A percentile compares a stretch with the other conserved stretches of the same genome.
phyloP scores from a whole-genome alignment of 2,888 invertebrate species.

The Caenorhabditis sinica region DNA sequence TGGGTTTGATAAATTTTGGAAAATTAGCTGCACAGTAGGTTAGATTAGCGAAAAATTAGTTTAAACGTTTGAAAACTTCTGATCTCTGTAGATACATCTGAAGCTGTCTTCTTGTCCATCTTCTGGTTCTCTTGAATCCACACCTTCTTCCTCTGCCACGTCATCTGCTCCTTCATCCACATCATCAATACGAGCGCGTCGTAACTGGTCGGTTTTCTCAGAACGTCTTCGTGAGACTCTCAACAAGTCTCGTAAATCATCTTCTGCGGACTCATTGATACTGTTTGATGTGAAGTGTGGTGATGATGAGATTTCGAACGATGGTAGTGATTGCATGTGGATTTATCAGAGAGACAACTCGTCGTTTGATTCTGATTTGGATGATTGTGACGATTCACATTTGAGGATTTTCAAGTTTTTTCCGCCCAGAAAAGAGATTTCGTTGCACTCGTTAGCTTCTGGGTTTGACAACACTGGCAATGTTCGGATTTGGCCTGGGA shows the following conservation, averaged over 20 bases:
- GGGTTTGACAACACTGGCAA: slow-evolving; percentile 78
- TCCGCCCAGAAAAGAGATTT: slow-evolving; percentile 1
- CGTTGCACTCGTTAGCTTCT: slow-evolving; percentile 19
- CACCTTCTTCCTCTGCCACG: slow-evolving; percentile 21
- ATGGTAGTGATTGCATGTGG: slow-evolving; percentile 33
- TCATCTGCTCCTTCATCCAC: slow-evolving; percentile 26
- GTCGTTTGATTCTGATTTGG: slow-evolving; percentile 26
- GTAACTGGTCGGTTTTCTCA: slow-evolving; percentile 67
- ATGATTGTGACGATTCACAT: slow-evolving; percentile 23
- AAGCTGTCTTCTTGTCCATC: slow-evolving; percentile 38
- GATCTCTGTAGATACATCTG: slow-evolving; percentile 37
- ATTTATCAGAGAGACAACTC: slow-evolving; percentile 21
- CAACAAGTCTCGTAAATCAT: not conserved
- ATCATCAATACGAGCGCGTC: slow-evolving; percentile 60
- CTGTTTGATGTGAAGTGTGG: slow-evolving; percentile 39
- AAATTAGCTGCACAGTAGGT: too few species aligned
- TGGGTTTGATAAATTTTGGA: slow-evolving; percentile 9
- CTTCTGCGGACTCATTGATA: slow-evolving; percentile 24
- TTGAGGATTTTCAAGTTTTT: slow-evolving; percentile 19
- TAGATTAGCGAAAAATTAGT: not conserved
- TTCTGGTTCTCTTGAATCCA: slow-evolving; percentile 24
- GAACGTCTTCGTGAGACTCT: slow-evolving; percentile 47
- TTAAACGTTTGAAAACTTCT: not conserved
- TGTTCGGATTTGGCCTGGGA: slow-evolving; percentile 73
- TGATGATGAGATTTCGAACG: not conserved